phyloP scores from a whole-genome alignment of 1,140 invertebrate species.

The Zaprionus kolodkinae region DNA sequence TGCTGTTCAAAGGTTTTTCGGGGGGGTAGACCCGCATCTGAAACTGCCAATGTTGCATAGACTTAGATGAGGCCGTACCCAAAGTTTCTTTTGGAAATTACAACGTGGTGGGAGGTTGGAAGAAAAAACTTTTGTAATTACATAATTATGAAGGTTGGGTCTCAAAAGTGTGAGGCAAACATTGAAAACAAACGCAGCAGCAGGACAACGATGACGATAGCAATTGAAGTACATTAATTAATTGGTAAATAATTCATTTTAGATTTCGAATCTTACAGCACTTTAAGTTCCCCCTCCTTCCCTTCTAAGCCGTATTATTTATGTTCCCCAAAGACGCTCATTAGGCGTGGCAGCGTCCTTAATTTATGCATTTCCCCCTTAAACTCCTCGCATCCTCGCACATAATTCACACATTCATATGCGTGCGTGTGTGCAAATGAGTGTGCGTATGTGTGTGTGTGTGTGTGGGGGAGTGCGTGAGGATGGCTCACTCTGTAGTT shows the following conservation, averaged over 20 bases:
- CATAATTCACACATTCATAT: slow-evolving; percentile 3
- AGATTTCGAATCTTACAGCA: slow-evolving; percentile 8
- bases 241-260: slow-evolving; percentile 75
- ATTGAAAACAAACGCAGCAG: slow-evolving; percentile 50
- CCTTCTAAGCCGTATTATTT: slow-evolving; percentile 39
- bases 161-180: slow-evolving; percentile 47
- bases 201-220: slow-evolving; percentile 34
- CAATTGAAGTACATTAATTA: slow-evolving; percentile 78
- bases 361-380: slow-evolving; percentile 67
- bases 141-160: slow-evolving; percentile 76
- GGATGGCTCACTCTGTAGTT: slow-evolving; percentile 38
- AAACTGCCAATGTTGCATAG: slow-evolving; percentile 64
- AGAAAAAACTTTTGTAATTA: slow-evolving; percentile 74
- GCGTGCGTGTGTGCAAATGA: neutral
- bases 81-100: slow-evolving; percentile 66
- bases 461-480: slow-evolving; percentile 4
- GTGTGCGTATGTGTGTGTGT: neutral
- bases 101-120: neutral
- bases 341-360: slow-evolving; percentile 23
- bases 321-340: slow-evolving; percentile 42
- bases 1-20: slow-evolving; percentile 41
- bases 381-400: slow-evolving; percentile 17
- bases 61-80: slow-evolving; percentile 33
- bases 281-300: neutral
- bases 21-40: slow-evolving; percentile 46